A percentile compares a stretch with the other conserved stretches of the same genome.
Conservation (phyloP, 2,797 vertebrate genomes). For the Mionectes olivaceus region DNA sequence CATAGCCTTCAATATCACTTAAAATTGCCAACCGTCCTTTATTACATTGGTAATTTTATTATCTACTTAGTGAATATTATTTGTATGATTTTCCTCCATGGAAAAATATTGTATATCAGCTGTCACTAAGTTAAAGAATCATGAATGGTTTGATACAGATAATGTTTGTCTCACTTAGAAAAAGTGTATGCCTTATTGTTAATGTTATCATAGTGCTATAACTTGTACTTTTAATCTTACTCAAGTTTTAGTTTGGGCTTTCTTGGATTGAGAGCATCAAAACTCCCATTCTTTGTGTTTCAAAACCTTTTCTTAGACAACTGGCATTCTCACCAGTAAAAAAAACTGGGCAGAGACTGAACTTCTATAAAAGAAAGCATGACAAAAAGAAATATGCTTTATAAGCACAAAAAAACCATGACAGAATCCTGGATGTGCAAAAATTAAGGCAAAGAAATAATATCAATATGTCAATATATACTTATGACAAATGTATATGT, state of each 20-base stretch:
- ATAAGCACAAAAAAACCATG: slow-evolving; percentile 33
- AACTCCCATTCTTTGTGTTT: not conserved
- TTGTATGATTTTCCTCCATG: not conserved
- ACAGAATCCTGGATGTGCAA: not conserved
- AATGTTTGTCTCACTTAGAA: not conserved
- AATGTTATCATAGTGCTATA: not conserved
- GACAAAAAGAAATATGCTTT: slow-evolving; percentile 11
- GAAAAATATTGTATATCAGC: not conserved
- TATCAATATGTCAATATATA: not conserved
- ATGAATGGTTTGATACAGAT: not conserved
- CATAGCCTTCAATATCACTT: not conserved
- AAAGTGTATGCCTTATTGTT: not conserved
- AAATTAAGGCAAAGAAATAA: slow-evolving; percentile 37
- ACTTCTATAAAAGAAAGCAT: not conserved
- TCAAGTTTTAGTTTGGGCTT: not conserved
- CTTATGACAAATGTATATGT: not conserved
- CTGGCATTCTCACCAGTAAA: not conserved
- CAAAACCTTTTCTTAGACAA: not conserved
- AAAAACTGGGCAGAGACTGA: not conserved
- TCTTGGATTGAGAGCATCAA: not conserved
- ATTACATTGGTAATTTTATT: not conserved
- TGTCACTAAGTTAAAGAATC: not conserved
- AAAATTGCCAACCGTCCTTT: not conserved
- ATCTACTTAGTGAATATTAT: not conserved
- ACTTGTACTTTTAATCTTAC: not conserved